phyloP scores from a whole-genome alignment of 2,888 invertebrate species.

The Sinelater perroti region DNA sequence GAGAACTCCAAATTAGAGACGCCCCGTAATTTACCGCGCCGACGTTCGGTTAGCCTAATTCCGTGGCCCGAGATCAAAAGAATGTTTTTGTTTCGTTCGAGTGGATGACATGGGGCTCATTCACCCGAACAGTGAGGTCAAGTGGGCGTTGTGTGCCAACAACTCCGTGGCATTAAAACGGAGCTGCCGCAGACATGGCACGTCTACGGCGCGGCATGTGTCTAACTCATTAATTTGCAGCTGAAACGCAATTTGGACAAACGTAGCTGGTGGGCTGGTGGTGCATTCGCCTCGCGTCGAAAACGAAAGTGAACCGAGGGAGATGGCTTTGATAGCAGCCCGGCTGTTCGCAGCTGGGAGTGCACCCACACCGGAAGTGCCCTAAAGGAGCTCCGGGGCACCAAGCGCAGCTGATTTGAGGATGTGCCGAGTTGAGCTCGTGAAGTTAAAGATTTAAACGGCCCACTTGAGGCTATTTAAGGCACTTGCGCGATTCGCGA shows the following conservation, averaged over 20 bases:
- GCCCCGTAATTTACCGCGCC: neutral
- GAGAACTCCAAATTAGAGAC: neutral
- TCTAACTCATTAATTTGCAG: too few relatives aligned
- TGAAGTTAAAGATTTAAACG: too few relatives aligned
- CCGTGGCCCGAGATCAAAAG: slow-evolving; percentile 5
- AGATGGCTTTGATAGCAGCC: too few relatives aligned
- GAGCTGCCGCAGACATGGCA: neutral
- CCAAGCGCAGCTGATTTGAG: slow-evolving; percentile 12
- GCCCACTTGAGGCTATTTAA: too few relatives aligned
- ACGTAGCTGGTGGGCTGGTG: too few relatives aligned
- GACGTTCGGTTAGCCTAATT: slow-evolving; percentile 17
- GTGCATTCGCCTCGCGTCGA: too few relatives aligned
- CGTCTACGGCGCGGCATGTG: neutral
- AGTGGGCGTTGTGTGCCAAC: slow-evolving; percentile 24
- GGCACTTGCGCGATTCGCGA: too few relatives aligned
- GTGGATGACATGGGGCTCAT: slow-evolving; percentile 28
- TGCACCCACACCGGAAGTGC: slow-evolving; percentile 13
- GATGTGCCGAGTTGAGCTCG: slow-evolving; percentile 3
- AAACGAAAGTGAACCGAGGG: too few relatives aligned
- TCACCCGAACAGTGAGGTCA: slow-evolving; percentile 28
- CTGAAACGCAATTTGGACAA: too few relatives aligned
- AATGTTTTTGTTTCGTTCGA: slow-evolving; percentile 25
- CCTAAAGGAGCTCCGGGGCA: neutral
- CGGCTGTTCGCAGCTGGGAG: slow-evolving; percentile 7
- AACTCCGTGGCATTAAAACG: neutral